These are phyloP conservation scores for Montipora capitata DNA, from an alignment of 92 coral and sea anemone genomes.

Conservation along the genomic window DNA sequence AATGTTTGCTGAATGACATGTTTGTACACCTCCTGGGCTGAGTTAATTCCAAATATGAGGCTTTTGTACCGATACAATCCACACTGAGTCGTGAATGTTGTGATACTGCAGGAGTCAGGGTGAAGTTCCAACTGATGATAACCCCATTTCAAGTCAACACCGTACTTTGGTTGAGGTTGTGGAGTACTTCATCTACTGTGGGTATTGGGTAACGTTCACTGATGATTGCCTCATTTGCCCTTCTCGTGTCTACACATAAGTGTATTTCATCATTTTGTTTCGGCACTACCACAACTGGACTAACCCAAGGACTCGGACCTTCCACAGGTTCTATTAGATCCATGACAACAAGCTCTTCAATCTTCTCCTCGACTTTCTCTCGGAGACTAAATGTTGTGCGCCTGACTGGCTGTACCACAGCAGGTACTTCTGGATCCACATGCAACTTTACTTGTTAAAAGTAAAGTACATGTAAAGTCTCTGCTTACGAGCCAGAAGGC, in stretches of 20 bases:
- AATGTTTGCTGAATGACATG: constrained; percentile 16
- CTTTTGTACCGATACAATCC: constrained; percentile 5
- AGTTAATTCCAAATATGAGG: constrained; percentile 16
- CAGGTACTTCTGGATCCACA: constrained; percentile 43
- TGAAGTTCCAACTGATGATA: constrained; percentile 41
- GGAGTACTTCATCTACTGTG: constrained; percentile 46
- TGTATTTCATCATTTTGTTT: too few species aligned
- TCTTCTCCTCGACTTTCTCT: constrained; percentile 41
- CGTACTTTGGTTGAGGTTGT: constrained; percentile 20
- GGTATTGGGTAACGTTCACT: constrained; percentile 37
- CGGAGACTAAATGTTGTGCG: constrained; percentile 40
- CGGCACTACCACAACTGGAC: constrained; percentile 24
- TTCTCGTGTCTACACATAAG: too few species aligned
- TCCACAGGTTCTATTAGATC: constrained; percentile 55
- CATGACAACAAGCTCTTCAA: constrained; percentile 39
- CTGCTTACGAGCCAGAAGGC: too few species aligned
- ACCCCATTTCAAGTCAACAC: constrained; percentile 25
- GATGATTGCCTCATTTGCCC: too few species aligned
- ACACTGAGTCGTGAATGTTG: constrained; percentile 20
- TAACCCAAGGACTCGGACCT: constrained; percentile 68
- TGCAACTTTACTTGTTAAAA: constrained; percentile 35
- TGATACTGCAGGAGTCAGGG: constrained; percentile 31
- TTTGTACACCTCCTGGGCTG: constrained; percentile 27
- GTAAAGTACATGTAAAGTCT: too few species aligned
- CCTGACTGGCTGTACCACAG: constrained; percentile 48